phyloP scores from a whole-genome alignment of 2,113 vertebrate genomes.

The Miniopterus natalensis region DNA sequence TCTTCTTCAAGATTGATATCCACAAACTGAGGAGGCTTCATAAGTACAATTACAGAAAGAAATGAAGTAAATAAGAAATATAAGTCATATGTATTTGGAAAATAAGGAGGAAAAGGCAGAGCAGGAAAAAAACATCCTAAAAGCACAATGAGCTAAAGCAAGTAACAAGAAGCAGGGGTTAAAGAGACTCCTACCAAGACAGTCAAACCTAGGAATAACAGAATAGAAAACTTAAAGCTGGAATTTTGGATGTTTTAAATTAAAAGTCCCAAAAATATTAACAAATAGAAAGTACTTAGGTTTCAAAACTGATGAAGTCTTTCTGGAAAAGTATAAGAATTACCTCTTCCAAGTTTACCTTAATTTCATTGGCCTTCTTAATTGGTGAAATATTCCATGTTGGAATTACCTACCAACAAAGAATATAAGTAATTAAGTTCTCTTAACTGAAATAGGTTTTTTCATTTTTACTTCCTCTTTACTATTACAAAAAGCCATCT shows the following conservation, averaged over 20 bases:
- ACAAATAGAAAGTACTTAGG: neutral
- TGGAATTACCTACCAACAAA: constrained; percentile 92
- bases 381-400: constrained; percentile 98
- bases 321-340: constrained; percentile 43
- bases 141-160: neutral
- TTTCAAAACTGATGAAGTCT: constrained; percentile 48
- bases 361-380: constrained; percentile 92
- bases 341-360: constrained; percentile 85
- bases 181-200: neutral
- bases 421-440: constrained; percentile 50
- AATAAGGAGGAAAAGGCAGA: neutral
- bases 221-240: neutral
- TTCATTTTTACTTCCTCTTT: constrained; percentile 32
- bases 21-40: constrained; percentile 96
- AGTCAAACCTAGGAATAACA: neutral
- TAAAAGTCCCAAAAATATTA: neutral
- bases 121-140: neutral
- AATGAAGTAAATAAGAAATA: neutral
- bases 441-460: neutral
- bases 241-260: neutral
- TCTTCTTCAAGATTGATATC: constrained; percentile 97
- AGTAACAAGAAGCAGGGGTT: neutral
- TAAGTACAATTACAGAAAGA: constrained; percentile 12
- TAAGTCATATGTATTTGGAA: neutral
- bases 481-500: neutral